phyloP scores from a whole-genome alignment of 2,888 invertebrate genomes.

The Eupithecia centaureata region DNA sequence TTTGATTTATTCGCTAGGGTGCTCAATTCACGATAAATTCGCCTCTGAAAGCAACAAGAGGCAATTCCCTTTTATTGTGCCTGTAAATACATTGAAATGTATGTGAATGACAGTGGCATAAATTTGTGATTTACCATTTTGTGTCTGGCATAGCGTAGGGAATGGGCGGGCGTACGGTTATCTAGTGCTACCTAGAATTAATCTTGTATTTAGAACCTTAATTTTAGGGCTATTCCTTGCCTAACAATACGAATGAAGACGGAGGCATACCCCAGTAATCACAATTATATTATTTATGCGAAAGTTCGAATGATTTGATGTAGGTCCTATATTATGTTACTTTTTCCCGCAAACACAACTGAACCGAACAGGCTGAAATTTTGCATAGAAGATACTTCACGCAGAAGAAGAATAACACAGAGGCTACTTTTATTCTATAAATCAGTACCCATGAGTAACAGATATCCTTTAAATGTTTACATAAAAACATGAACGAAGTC shows the following conservation, averaged over 20 bases:
- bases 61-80: slow-evolving; percentile 43
- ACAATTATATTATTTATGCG: too few relatives aligned
- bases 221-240: too few relatives aligned
- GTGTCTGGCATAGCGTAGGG: slow-evolving; percentile 8
- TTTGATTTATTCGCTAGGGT: slow-evolving; percentile 39
- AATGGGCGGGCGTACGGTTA: slow-evolving; percentile 4
- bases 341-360: too few relatives aligned
- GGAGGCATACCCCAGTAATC: background rate
- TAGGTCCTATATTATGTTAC: too few relatives aligned
- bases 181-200: background rate
- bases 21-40: slow-evolving; percentile 44
- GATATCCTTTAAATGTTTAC: too few relatives aligned
- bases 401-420: too few relatives aligned
- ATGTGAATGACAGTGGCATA: slow-evolving; percentile 40
- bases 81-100: slow-evolving; percentile 43
- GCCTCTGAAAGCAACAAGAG: slow-evolving; percentile 39
- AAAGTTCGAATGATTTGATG: too few relatives aligned
- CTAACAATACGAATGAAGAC: background rate
- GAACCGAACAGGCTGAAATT: too few relatives aligned
- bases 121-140: slow-evolving; percentile 34
- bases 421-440: too few relatives aligned
- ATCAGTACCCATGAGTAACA: too few relatives aligned
- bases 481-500: too few relatives aligned
- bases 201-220: background rate
- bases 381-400: too few relatives aligned